Percentiles rank a stretch among this genome's conserved stretches.
Evolutionary conservation across 2,797 vertebrate species (phyloP).

Genomic region (Dallia pectoralis): DNA sequence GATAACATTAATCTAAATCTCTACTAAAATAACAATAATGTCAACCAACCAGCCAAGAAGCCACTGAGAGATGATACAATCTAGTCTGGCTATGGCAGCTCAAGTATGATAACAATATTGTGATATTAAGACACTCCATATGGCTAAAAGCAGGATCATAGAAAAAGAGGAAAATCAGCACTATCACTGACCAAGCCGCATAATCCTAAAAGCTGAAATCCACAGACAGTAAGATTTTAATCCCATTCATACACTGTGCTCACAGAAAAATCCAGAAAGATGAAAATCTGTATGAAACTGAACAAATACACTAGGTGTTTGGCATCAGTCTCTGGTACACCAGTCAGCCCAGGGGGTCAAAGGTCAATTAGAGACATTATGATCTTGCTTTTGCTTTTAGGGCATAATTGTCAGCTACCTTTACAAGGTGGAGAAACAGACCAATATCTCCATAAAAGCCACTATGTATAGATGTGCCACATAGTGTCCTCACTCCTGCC

Average conservation of each 20-base stretch:
- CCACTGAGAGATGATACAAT: neutral
- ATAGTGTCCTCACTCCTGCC: neutral
- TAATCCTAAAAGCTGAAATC: slow-evolving; percentile 83
- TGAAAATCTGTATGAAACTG: slow-evolving; percentile 51
- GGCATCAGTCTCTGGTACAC: neutral
- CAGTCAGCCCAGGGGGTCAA: slow-evolving; percentile 21
- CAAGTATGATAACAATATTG: slow-evolving; percentile 11
- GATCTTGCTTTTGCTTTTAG: slow-evolving; percentile 14
- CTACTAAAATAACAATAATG: too few relatives aligned
- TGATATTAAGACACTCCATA: slow-evolving; percentile 22
- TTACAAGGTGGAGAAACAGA: neutral
- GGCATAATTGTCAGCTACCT: neutral
- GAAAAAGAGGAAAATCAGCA: slow-evolving; percentile 56
- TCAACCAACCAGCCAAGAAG: neutral
- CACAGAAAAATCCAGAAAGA: slow-evolving; percentile 29
- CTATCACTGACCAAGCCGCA: slow-evolving; percentile 84
- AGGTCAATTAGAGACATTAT: slow-evolving; percentile 23
- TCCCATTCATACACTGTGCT: slow-evolving; percentile 75
- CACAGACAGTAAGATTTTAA: slow-evolving; percentile 86
- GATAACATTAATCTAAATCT: too few relatives aligned
- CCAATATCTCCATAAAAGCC: neutral
- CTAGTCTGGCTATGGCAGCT: neutral
- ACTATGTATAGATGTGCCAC: neutral
- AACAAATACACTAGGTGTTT: slow-evolving; percentile 19
- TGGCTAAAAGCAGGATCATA: slow-evolving; percentile 39